Base-by-base conservation (phyloP, 37 sponge, comb jelly and placozoan species). In the Beroe forskalii region DNA sequence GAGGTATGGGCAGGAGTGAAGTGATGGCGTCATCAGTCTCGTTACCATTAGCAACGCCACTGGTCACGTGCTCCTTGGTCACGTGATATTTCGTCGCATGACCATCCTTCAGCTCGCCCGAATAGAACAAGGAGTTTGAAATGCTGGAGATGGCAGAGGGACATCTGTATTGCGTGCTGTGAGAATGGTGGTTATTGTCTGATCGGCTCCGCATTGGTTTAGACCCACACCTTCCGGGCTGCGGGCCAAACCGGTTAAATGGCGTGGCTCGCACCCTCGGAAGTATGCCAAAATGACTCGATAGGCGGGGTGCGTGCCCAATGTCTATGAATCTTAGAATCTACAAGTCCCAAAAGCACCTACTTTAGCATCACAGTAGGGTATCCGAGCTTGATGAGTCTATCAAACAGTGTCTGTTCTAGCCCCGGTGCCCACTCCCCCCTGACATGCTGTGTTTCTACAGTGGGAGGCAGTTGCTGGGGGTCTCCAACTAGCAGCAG, bases 401-500 rank as follows among this genome's bases (percentile, higher is more conserved):
- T 80, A 43, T 80, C 86, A 27, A 44, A 80, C 55, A 80, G 55
- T 23, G 86, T 80, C 48, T 44, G 44, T 24, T 80, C 86, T 0
- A 80, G 48, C 20, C 86, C 86, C 55, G 20, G 55, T 1, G 55
- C 86, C 35, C 86, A 9, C 3, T 3, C 31, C n/a, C 44, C 55
- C 0, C 35, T 38, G 1, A 44, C 55, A 25, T 80, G 86, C 31
- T 80, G 55, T 0, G 86, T 80, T 24, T 80, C 86, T 1, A 95
- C 92, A 24, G 94, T 94, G 28, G 97, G 92, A n/a, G 94, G 94
- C 4, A 96, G 90, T 55, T 95, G 95, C 24, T 61, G 62, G n/a
- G 95, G 97, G 63, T 96, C 97, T 44, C 97, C 97, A 83, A 96
- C 94, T 37, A 69, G 72, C 4, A 69, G 72, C 2, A 69, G 72